These are phyloP conservation scores for Odontesthes bonariensis DNA, from an alignment of 2,113 vertebrate genomes.

Conservation along the genomic window DNA sequence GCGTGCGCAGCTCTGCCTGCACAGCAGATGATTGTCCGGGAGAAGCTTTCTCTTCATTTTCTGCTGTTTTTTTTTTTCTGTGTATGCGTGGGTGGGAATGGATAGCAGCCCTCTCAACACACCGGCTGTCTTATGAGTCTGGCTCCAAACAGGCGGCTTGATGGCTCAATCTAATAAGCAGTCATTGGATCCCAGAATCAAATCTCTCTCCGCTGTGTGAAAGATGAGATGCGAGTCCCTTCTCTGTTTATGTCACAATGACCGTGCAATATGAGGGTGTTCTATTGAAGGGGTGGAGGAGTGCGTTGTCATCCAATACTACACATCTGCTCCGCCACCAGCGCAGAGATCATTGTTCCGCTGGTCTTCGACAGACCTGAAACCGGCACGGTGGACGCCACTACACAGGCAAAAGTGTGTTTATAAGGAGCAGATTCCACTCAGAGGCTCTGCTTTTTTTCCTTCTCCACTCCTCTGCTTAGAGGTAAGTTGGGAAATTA, in stretches of 20 bases:
- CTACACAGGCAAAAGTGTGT: constrained; percentile 49
- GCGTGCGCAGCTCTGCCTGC: constrained; percentile 27
- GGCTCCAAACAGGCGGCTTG: constrained; percentile 68
- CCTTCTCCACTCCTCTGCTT: neutral
- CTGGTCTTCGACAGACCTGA: constrained; percentile 23
- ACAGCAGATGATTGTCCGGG: constrained; percentile 37
- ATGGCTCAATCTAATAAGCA: constrained; percentile 71
- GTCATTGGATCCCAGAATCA: constrained; percentile 66
- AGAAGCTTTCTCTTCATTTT: constrained; percentile 31
- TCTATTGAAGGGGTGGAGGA: constrained; percentile 51
- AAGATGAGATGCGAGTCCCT: constrained; percentile 62
- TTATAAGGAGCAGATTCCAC: constrained; percentile 25
- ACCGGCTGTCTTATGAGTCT: constrained; percentile 53
- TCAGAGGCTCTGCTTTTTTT: constrained; percentile 6
- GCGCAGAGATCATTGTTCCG: constrained; percentile 59
- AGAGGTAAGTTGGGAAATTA: constrained; percentile 4
- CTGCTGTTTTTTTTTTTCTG: constrained; percentile 14
- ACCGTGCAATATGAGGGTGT: constrained; percentile 59
- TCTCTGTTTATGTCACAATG: constrained; percentile 65
- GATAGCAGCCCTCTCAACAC: constrained; percentile 48
- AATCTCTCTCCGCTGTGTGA: constrained; percentile 56
- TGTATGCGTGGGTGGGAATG: constrained; percentile 37
- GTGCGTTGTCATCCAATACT: constrained; percentile 64
- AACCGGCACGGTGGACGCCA: constrained; percentile 10
- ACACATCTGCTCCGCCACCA: constrained; percentile 60